Evolutionary conservation across 23 tunicate species (phyloP).

Genomic region (Trididemnum nubilum): DNA sequence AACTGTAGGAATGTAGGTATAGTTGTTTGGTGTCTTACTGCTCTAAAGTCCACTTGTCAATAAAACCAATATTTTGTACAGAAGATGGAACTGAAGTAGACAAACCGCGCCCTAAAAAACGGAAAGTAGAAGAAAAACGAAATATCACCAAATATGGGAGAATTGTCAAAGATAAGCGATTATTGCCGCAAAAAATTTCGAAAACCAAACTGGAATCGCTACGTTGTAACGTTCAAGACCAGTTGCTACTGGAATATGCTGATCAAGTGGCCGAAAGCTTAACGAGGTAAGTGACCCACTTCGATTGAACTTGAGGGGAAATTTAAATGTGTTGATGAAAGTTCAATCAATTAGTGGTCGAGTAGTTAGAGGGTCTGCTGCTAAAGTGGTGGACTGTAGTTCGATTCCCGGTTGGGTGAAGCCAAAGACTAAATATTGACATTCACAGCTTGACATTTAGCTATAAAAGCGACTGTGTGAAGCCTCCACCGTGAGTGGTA

Average conservation of each 20-base stretch:
- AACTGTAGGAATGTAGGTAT: too few species aligned
- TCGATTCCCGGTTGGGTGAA: too few species aligned
- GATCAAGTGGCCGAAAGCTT: constrained; percentile 1
- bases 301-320: too few species aligned
- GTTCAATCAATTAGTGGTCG: too few species aligned
- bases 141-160: neutral
- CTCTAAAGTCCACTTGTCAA: too few species aligned
- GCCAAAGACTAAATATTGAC: too few species aligned
- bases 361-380: neutral
- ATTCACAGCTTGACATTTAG: too few species aligned
- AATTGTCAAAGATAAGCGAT: constrained; percentile 9
- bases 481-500: too few species aligned
- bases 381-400: neutral
- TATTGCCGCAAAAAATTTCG: constrained; percentile 54
- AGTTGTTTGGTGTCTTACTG: too few species aligned
- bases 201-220: constrained; percentile 37
- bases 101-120: neutral
- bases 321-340: too few species aligned
- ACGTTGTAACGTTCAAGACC: neutral
- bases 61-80: too few species aligned
- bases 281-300: neutral
- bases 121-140: constrained; percentile 11
- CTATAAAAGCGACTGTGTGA: too few species aligned
- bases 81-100: neutral
- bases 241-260: constrained; percentile 13